Conservation (phyloP, 1,140 invertebrate genomes). For the Trichonephila clavipes region DNA sequence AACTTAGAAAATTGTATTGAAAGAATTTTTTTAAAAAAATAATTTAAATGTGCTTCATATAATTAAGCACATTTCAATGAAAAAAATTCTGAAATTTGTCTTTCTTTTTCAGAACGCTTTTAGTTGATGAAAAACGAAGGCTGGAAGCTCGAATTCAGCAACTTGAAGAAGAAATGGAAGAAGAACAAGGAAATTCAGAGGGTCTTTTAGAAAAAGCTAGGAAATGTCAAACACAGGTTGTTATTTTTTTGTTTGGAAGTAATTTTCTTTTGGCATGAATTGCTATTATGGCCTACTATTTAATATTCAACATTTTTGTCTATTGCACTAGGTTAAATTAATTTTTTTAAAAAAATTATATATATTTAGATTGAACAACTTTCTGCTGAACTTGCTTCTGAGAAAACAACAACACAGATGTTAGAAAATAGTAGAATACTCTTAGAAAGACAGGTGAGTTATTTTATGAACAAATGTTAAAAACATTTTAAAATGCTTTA, state of each 20-base stretch:
- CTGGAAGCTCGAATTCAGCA: conserved; percentile 95
- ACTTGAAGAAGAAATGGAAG: conserved; percentile 97
- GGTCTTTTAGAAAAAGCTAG: conserved; percentile 91
- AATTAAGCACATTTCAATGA: too few species aligned
- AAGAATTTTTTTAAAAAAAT: too few species aligned
- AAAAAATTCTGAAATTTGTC: too few species aligned
- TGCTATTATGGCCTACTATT: neutral
- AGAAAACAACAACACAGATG: conserved; percentile 93
- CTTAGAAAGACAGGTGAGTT: conserved; percentile 88
- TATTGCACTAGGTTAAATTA: too few species aligned
- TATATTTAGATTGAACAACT: conserved; percentile 88
- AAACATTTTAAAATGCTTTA: neutral
- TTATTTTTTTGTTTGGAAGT: neutral
- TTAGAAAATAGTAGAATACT: conserved; percentile 92
- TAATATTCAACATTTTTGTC: neutral
- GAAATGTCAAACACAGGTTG: conserved; percentile 86
- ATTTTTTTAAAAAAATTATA: too few species aligned
- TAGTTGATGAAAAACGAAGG: conserved; percentile 94
- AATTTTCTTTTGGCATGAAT: neutral
- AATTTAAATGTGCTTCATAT: too few species aligned
- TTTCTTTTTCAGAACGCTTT: conserved; percentile 69
- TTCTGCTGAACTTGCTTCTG: conserved; percentile 89
- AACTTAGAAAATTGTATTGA: too few species aligned
- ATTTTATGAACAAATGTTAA: neutral
- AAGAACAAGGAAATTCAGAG: conserved; percentile 96